A percentile compares a stretch with the other conserved stretches of the same genome.
These are phyloP conservation scores for Crioceris asparagi DNA, from an alignment of 2,888 invertebrate species.

Conservation along the genomic window DNA sequence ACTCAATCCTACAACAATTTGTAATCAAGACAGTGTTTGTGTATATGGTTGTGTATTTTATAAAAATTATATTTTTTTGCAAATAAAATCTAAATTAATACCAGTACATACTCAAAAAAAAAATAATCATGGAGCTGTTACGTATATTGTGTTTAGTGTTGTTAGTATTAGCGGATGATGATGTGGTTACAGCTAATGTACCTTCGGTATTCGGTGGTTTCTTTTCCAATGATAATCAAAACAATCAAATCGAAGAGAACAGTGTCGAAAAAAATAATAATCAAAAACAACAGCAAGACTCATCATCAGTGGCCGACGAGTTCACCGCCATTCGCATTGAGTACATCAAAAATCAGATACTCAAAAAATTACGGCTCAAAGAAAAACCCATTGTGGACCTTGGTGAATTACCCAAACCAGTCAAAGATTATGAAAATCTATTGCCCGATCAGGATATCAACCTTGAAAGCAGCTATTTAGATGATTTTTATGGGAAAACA, in stretches of 20 bases:
- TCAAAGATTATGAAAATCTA: slow-evolving; percentile 60
- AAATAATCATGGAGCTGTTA: neutral
- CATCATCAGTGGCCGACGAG: slow-evolving; percentile 43
- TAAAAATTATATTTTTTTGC: slow-evolving; percentile 5
- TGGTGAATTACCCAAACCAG: slow-evolving; percentile 60
- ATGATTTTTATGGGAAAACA: slow-evolving; percentile 75
- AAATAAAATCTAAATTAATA: slow-evolving; percentile 9
- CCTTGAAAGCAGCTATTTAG: slow-evolving; percentile 48
- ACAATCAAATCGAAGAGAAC: slow-evolving; percentile 26
- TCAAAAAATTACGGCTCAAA: slow-evolving; percentile 66
- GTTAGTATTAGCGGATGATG: slow-evolving; percentile 19
- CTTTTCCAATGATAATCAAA: slow-evolving; percentile 19
- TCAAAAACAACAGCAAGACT: slow-evolving; percentile 19
- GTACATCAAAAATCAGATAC: slow-evolving; percentile 73
- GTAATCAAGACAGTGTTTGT: slow-evolving; percentile 28
- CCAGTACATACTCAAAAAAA: neutral
- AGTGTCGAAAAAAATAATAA: slow-evolving; percentile 24
- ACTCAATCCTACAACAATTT: slow-evolving; percentile 28
- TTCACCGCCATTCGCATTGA: slow-evolving; percentile 63
- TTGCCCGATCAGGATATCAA: slow-evolving; percentile 42
- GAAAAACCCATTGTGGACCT: slow-evolving; percentile 59
- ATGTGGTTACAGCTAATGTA: slow-evolving; percentile 17
- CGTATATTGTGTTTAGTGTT: slow-evolving; percentile 15
- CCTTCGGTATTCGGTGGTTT: slow-evolving; percentile 30
- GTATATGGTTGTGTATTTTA: slow-evolving; percentile 10